Evolutionary conservation across 2,888 invertebrate species (phyloP), one percentile per base, ranked within the genome.

Genomic region (Nomada flava): DNA sequence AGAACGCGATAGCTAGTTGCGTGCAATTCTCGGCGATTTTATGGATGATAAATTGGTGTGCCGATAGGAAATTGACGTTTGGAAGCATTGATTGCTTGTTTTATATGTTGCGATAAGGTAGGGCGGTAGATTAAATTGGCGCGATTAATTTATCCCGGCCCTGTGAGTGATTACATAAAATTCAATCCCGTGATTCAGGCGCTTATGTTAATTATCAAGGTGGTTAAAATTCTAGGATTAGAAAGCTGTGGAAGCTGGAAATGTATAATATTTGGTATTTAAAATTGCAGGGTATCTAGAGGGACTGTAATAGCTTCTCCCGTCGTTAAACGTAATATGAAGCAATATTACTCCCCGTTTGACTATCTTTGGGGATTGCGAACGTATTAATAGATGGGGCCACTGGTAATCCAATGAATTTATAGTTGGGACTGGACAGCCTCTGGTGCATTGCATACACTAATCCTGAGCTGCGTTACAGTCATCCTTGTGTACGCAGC

Each of bases 331-430:
- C 50, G 59, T 15, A 62, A 69, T 60, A 42, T 20, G 69, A 52
- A 47, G 42, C 52, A 23, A 60, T 42, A 60, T 75, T 60, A 42
- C 50, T 69, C 60, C 60, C 60, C 2, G 3, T 52, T 50, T 67
- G 73, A 67, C 67, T 59, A 73, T 73, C 67, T 67, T 73, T 29
- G 47, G 67, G 67, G 67, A 73, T 73, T 65, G 57, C 67, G 65
- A 73, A 59, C 67, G 63, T 73, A 73, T 73, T 73, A 73, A 73
- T 73, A 73, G 73, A 73, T 67, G 65, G 73, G 57, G 57, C 47
- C 57, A 50, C 67, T 4, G 57, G 67, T 73, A 73, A 73, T 65
- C 73, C 73, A 73, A 73, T 73, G 73, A 73, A 73, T 73, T 73
- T 73, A 73, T 73, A 73, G 73, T 57, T 65, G 50, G 73, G 36